These are phyloP conservation scores for Vireo altiloquus DNA, from an alignment of 2,113 vertebrate species.

Conservation along the genomic window DNA sequence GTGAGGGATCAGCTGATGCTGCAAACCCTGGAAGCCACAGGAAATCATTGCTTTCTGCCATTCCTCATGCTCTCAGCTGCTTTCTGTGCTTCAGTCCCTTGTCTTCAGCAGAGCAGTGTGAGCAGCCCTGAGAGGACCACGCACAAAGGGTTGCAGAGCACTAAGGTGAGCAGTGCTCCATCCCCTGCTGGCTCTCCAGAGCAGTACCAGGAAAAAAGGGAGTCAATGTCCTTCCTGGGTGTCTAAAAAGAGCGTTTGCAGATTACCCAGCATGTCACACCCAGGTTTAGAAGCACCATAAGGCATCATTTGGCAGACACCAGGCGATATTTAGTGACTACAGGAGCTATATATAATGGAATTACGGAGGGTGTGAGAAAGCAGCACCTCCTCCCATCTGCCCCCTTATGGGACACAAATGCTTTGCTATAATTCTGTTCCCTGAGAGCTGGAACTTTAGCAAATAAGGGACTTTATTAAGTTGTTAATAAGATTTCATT, in stretches of 20 bases:
- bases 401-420: conserved; percentile 51
- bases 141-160: background rate
- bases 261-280: conserved; percentile 13
- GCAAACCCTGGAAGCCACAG: background rate
- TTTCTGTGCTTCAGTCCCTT: background rate
- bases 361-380: conserved; percentile 27
- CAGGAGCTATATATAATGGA: conserved; percentile 3
- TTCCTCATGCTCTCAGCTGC: background rate
- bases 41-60: background rate
- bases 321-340: conserved; percentile 41
- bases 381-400: conserved; percentile 48
- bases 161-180: background rate
- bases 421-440: conserved; percentile 3
- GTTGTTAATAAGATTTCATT: conserved; percentile 69
- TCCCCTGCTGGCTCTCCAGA: background rate
- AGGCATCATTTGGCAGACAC: conserved; percentile 37
- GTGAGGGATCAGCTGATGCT: background rate
- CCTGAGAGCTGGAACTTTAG: conserved; percentile 45
- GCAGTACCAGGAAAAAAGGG: background rate
- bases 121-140: background rate
- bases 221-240: background rate
- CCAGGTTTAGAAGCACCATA: conserved; percentile 48
- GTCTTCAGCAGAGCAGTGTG: background rate
- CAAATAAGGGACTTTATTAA: conserved; percentile 69
- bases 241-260: background rate